Base-by-base conservation (phyloP, 1,140 invertebrate genomes). In the Eubasilissa regina region DNA sequence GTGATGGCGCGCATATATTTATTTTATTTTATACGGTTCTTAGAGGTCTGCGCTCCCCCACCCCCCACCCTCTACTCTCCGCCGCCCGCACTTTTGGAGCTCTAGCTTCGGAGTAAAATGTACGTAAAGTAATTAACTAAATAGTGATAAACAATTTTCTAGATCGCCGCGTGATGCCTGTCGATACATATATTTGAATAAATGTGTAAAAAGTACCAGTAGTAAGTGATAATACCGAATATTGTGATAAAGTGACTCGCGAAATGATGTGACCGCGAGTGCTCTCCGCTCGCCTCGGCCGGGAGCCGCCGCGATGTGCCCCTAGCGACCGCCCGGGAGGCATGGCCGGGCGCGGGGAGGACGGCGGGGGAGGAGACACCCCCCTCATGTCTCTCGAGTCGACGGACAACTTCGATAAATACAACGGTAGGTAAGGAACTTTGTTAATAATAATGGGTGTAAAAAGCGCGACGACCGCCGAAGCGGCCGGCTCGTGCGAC, bases 351-450 rank as follows among this genome's bases (percentile, higher is more conserved):
- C 13, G 55, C 51, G 51, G 47, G 45, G 51, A 68, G 13, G 62
- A 6, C n/a, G 13, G 53, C 11, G n/a, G 75, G 60, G 13, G 81
- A 75, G 81, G 81, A 55, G 77, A 70, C 19, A 82, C 81, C 12
- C 81, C 81, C 21, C 78, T 82, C 60, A 82, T 82, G 81, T 82
- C 81, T 4, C 68, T 82, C n/a, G 81, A 82, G 53, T 77, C 81
- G 3, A 44, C 66, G 8, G 81, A 82, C 55, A 48, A 44, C 25
- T 82, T 82, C 55, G 78, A 77, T 19, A 77, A 78, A 75, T 80
- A 70, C 53, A 66, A 70, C 35, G 81, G 81, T 82, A 77, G 80
- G 81, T 19, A 17, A 51, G n/a, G 3, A 35, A 35, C 25, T 35
- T 35, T 35, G 25, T 6, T 35, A 35, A 35, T 35, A 35, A 35